Evolutionary conservation across 2,888 invertebrate genomes (phyloP), one percentile per base, ranked within the genome.

Genomic region (Spilosoma lubricipeda): DNA sequence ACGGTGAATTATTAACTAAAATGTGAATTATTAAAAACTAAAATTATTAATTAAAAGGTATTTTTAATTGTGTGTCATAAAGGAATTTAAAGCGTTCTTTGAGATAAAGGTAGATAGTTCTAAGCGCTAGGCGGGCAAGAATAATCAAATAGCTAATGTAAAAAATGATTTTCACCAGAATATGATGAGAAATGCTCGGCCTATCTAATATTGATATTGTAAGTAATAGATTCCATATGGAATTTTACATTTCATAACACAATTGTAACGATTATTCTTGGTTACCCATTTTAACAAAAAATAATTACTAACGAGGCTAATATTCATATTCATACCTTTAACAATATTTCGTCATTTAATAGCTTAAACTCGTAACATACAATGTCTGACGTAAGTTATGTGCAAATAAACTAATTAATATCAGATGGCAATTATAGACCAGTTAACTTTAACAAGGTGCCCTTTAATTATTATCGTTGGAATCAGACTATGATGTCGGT

Each of bases 371-470:
- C 63, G 30, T 66, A 33, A 66, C 65, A 23, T n/a, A 39, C 39
- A 33, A 39, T 66, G 9, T 30, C 64, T 64, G 52, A 64, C 64
- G 13, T 64, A 63, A 78, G 75, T 75, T 72, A 71, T 76, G 75
- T 86, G 87, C 86, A 87, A 85, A 87, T 88, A 90, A 82, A 84
- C 87, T 89, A 92, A 92, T 91, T 91, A 93, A 89, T 90, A 91
- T 90, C 89, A 89, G 88, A 85, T 85, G 86, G 90, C 91, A 92
- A 93, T 94, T 92, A 94, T 91, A 90, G 90, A 92, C 90, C 92
- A 90, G 92, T 95, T 94, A 92, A 93, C 88, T 92, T 92, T 94
- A 95, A 95, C 94, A 92, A 94, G 95, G 92, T 92, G 92, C 91
- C 89, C 93, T 91, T 93, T 94, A 92, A 92, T 91, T 89, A 92